Percentiles rank a stretch among this genome's conserved stretches.
phyloP scores from a whole-genome alignment of 2,888 invertebrate genomes.

The Thecophora atra region DNA sequence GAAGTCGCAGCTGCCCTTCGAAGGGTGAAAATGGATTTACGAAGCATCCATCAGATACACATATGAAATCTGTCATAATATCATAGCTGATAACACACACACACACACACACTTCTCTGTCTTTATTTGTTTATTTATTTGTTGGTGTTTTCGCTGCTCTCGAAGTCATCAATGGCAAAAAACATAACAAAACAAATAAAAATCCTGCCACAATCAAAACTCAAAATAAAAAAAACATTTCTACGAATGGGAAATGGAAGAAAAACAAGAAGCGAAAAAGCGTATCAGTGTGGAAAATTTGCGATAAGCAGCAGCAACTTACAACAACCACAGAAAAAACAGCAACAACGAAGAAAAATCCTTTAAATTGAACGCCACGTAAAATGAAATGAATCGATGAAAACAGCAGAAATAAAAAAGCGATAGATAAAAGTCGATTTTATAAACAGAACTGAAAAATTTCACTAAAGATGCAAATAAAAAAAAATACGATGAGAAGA shows the following conservation, averaged over 20 bases:
- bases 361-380: no score
- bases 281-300: constrained; percentile 58
- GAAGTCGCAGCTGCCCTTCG: neutral
- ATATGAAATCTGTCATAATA: constrained; percentile 19
- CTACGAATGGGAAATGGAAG: neutral
- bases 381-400: constrained; percentile 30
- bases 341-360: neutral
- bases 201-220: neutral
- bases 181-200: neutral
- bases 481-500: neutral
- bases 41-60: constrained; percentile 21
- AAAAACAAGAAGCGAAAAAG: constrained; percentile 45
- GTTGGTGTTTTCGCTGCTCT: no score
- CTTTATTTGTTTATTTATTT: no score
- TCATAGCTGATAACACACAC: constrained; percentile 16
- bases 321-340: constrained; percentile 6
- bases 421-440: neutral
- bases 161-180: neutral
- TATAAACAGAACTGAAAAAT: neutral
- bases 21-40: neutral
- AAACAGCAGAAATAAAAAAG: constrained; percentile 39
- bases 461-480: neutral
- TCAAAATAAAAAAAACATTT: constrained; percentile 2
- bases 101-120: constrained; percentile 9
- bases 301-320: constrained; percentile 50